These are phyloP conservation scores for Eustalomyia histrio DNA, from an alignment of 2,888 invertebrate genomes.

Conservation along the genomic window DNA sequence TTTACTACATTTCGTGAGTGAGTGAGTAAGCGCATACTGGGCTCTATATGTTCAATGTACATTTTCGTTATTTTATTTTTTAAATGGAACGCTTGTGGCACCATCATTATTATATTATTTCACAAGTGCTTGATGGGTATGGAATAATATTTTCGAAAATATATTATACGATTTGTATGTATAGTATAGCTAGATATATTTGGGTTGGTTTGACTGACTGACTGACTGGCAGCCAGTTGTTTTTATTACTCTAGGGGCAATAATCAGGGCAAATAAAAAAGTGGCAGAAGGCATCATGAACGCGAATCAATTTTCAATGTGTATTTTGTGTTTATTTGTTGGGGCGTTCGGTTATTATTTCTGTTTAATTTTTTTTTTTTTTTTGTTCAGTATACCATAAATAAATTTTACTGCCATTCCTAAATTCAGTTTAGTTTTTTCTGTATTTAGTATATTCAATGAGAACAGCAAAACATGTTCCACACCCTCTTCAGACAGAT, in stretches of 20 bases:
- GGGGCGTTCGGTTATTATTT: constrained; percentile 59
- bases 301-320: constrained; percentile 40
- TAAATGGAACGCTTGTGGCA: constrained; percentile 60
- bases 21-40: constrained; percentile 53
- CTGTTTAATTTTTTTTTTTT: background rate
- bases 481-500: constrained; percentile 53
- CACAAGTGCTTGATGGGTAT: constrained; percentile 53
- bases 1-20: constrained; percentile 38
- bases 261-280: constrained; percentile 34
- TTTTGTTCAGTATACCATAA: constrained; percentile 44
- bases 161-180: constrained; percentile 47
- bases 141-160: constrained; percentile 55
- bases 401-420: background rate
- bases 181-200: constrained; percentile 8
- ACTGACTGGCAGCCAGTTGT: constrained; percentile 15
- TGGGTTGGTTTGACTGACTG: background rate
- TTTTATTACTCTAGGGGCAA: constrained; percentile 62
- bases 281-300: constrained; percentile 30
- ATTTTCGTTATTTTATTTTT: constrained; percentile 19
- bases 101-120: constrained; percentile 57
- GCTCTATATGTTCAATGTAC: constrained; percentile 6
- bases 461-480: constrained; percentile 13
- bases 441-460: too few species aligned
- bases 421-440: constrained; percentile 22
- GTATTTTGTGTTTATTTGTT: constrained; percentile 44